A percentile compares a stretch with the other conserved stretches of the same genome.
Conservation (phyloP, 2,797 vertebrate genomes). For the Coreius guichenoti region DNA sequence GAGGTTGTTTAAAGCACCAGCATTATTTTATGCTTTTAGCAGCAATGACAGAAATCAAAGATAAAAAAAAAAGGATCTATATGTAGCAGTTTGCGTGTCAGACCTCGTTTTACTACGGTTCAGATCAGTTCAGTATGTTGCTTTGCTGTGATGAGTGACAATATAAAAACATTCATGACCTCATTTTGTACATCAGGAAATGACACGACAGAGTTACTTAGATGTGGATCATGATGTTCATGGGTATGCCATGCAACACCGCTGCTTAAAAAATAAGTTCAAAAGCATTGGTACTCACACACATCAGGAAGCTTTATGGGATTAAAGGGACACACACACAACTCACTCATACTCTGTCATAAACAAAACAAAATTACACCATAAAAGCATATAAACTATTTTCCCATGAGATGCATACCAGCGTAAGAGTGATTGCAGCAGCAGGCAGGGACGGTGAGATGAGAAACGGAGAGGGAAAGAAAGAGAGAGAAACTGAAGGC, state of each 20-base stretch:
- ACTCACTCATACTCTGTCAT: constrained; percentile 43
- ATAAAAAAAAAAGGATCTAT: not conserved
- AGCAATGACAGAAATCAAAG: not conserved
- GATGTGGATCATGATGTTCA: constrained; percentile 49
- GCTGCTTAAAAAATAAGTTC: constrained; percentile 11
- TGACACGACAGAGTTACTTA: constrained; percentile 40
- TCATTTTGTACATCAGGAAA: constrained; percentile 24
- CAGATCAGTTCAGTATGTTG: not conserved
- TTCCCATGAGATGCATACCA: constrained; percentile 56
- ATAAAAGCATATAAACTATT: constrained; percentile 46
- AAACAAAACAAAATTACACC: constrained; percentile 15
- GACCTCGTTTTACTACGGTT: constrained; percentile 7
- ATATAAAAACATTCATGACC: constrained; percentile 43
- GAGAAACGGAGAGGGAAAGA: constrained; percentile 45
- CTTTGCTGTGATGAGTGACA: constrained; percentile 15
- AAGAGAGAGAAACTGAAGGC: not conserved
- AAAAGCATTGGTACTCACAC: constrained; percentile 59
- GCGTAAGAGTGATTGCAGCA: constrained; percentile 56
- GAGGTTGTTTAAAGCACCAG: not conserved
- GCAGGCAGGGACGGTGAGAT: constrained; percentile 62
- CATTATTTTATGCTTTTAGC: not conserved
- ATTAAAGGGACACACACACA: constrained; percentile 40
- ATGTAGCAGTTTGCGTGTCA: constrained; percentile 6
- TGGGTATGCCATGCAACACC: constrained; percentile 55
- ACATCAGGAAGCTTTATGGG: constrained; percentile 51